Conservation (phyloP, 2,113 vertebrate genomes). For the Nothocercus nigrocapillus region DNA sequence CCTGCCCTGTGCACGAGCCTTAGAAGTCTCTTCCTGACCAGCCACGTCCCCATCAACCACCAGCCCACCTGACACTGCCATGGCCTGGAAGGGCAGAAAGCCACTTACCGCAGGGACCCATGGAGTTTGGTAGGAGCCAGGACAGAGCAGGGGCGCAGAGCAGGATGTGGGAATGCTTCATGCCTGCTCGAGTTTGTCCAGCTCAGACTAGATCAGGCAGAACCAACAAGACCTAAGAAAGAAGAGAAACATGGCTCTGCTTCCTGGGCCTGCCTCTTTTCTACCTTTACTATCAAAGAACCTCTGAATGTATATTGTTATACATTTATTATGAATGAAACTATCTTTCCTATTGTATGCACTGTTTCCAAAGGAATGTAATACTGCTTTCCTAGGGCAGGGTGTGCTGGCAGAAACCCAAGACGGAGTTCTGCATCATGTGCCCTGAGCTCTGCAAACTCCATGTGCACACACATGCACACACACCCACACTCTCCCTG, state of each 20-base stretch:
- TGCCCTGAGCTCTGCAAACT: not conserved
- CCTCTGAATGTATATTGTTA: not conserved
- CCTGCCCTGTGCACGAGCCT: not conserved
- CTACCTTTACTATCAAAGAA: not conserved
- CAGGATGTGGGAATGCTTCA: not conserved
- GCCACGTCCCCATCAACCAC: not conserved
- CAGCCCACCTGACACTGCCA: not conserved
- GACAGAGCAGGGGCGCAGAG: not conserved
- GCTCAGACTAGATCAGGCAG: not conserved
- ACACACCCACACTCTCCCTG: not conserved
- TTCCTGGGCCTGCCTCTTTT: not conserved
- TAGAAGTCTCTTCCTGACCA: not conserved
- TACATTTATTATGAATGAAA: not conserved
- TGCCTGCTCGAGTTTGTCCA: not conserved
- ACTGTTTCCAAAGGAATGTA: not conserved
- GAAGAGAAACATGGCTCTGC: not conserved
- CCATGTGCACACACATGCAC: not conserved
- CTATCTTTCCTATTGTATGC: not conserved
- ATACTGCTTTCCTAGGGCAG: not conserved
- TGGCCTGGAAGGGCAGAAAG: not conserved
- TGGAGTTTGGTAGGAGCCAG: not conserved
- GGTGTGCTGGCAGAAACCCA: not conserved
- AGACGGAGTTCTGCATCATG: rapidly evolving
- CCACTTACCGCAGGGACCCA: not conserved
- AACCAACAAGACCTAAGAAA: not conserved